A percentile compares a stretch with the other conserved stretches of the same genome.
Evolutionary conservation across 1,140 invertebrate species (phyloP).

Genomic region (Lutraria rhynchaena): DNA sequence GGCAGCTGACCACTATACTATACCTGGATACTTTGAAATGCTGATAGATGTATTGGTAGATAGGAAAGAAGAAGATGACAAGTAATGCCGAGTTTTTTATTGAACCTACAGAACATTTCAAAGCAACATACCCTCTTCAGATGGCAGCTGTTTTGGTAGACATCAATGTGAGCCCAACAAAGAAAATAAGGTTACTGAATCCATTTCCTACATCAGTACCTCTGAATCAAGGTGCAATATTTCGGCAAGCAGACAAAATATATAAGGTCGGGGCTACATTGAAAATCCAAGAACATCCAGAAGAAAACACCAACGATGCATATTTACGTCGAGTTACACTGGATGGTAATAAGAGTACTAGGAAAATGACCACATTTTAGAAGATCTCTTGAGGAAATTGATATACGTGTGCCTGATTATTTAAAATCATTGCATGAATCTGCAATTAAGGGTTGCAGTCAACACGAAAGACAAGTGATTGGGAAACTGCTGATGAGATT

Average conservation of each 20-base stretch:
- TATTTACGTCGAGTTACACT: background rate
- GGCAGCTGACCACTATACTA: too few relatives aligned
- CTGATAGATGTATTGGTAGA: too few relatives aligned
- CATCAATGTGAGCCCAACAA: background rate
- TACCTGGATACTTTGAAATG: too few relatives aligned
- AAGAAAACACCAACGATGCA: background rate
- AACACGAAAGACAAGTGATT: background rate
- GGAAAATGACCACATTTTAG: background rate
- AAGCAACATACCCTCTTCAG: constrained; percentile 5
- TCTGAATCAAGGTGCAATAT: background rate
- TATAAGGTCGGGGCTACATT: background rate
- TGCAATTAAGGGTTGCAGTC: background rate
- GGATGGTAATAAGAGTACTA: background rate
- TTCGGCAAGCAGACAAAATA: constrained; percentile 4
- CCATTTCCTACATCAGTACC: background rate
- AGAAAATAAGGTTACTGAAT: constrained; percentile 9
- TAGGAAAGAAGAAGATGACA: too few relatives aligned
- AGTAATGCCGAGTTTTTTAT: constrained; percentile 16
- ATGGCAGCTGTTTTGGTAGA: constrained; percentile 5
- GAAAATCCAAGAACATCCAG: background rate
- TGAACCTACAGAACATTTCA: constrained; percentile 20
- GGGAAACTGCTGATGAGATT: background rate
- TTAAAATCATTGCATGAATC: background rate
- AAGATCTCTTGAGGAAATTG: background rate
- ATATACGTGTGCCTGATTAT: constrained; percentile 4